phyloP scores from a whole-genome alignment of 2,888 invertebrate genomes.

The Torymus auratus region DNA sequence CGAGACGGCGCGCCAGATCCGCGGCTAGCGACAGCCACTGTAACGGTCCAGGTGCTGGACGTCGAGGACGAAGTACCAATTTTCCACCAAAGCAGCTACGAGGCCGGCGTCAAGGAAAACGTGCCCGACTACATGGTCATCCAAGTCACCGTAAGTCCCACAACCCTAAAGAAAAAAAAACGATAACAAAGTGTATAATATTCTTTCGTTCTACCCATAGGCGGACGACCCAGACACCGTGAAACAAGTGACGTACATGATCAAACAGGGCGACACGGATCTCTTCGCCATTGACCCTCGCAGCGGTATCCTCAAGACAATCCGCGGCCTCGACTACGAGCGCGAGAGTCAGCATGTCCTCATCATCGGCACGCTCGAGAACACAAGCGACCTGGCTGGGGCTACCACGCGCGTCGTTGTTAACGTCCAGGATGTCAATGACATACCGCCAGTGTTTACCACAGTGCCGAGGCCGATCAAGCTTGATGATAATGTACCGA shows the following conservation, averaged over 20 bases:
- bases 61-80: conserved; percentile 89
- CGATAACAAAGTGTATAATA: too few relatives aligned
- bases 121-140: conserved; percentile 86
- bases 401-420: conserved; percentile 87
- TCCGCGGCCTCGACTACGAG: conserved; percentile 88
- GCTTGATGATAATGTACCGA: conserved; percentile 88
- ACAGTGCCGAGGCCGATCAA: conserved; percentile 89
- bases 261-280: conserved; percentile 88
- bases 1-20: conserved; percentile 92
- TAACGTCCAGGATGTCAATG: conserved; percentile 90
- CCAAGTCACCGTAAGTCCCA: conserved; percentile 83
- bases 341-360: conserved; percentile 85
- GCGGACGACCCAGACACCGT: conserved; percentile 90
- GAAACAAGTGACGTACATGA: conserved; percentile 89
- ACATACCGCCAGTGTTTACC: conserved; percentile 91
- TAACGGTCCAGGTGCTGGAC: conserved; percentile 88
- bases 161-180: too few relatives aligned
- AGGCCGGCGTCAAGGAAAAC: conserved; percentile 91
- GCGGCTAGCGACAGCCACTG: conserved; percentile 90
- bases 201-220: conserved; percentile 74
- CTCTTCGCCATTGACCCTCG: conserved; percentile 89
- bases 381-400: conserved; percentile 83
- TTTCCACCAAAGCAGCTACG: conserved; percentile 85
- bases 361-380: conserved; percentile 90
- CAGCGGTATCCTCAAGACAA: conserved; percentile 87